Base-by-base conservation (phyloP, 2,113 vertebrate genomes). In the Thamnophis sirtalis region DNA sequence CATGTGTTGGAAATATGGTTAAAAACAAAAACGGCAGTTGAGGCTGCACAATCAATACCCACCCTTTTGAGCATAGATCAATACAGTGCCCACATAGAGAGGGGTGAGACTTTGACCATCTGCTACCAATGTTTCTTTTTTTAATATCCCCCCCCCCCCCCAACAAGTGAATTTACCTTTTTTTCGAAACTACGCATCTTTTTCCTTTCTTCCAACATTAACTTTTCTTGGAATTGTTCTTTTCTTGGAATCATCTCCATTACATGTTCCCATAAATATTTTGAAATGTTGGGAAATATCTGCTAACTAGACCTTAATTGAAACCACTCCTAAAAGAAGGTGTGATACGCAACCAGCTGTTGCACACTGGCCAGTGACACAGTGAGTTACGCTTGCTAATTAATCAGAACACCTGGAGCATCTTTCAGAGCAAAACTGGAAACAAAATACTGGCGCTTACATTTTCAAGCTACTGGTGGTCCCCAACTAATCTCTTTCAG, bases 391-490 rank as follows among this genome's bases (percentile, higher is more conserved):
- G 95, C 84, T 28, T 92, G 93, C 97, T 98, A 98, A 98, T 98
- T 98, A 98, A 96, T 95, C 95, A 94, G 97, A 98, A 98, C 99
- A 99, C 99, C 99, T 99, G 99, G 98, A 97, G 97, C 96, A 97
- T 97, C 96, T 97, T 93, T 97, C 96, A 95, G 96, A 96, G 96
- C 96, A 97, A 97, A 97, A 97, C 97, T 96, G 97, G 98, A 98
- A 98, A 99, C 98, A 97, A 98, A 98, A 99, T 98, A 98, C 98
- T 97, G 85, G 97, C 97, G 98, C 98, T 99, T 99, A 99, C 97
- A 96, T 95, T 95, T 95, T 97, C 94, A 96, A 98, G 98, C 98
- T 98, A 98, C 98, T 98, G 98, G 98, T 98, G 98, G 98, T 98
- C 97, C 96, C 90, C 56, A 86, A 94, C 97, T 98, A 99, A 99